These are phyloP conservation scores for Archilochus colubris DNA, from an alignment of 2,113 vertebrate species.

Conservation along the genomic window DNA sequence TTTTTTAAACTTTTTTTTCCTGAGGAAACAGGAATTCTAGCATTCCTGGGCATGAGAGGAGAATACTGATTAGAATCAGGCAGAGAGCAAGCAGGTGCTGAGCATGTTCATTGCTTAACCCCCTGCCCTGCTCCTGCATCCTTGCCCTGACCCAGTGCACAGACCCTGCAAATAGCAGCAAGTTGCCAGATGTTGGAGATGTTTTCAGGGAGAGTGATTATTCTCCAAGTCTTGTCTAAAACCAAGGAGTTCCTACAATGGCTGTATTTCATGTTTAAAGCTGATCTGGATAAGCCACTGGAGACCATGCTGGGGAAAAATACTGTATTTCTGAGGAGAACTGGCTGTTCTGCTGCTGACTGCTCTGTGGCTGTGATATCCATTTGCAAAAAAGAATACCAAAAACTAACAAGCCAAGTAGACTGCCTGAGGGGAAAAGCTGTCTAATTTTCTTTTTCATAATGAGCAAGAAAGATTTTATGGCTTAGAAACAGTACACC, in stretches of 20 bases:
- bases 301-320: neutral
- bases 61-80: constrained; percentile 54
- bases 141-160: neutral
- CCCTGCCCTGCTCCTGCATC: constrained; percentile 42
- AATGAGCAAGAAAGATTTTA: constrained; percentile 3
- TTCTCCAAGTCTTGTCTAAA: neutral
- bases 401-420: neutral
- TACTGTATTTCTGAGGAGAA: neutral
- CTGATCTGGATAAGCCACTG: neutral
- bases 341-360: neutral
- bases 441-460: neutral
- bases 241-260: neutral
- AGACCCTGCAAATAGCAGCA: constrained; percentile 2
- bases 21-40: constrained; percentile 21
- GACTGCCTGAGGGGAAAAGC: neutral
- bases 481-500: constrained; percentile 9
- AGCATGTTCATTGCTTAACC: constrained; percentile 62
- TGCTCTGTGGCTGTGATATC: neutral
- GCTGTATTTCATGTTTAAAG: neutral
- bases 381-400: neutral
- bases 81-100: constrained; percentile 45
- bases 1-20: neutral
- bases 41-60: constrained; percentile 11
- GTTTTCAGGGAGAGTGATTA: neutral
- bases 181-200: constrained; percentile 53